A percentile compares a stretch with the other conserved stretches of the same genome.
These are phyloP conservation scores for Bombus haemorrhoidalis DNA, from an alignment of 1,140 invertebrate genomes.

Conservation along the genomic window DNA sequence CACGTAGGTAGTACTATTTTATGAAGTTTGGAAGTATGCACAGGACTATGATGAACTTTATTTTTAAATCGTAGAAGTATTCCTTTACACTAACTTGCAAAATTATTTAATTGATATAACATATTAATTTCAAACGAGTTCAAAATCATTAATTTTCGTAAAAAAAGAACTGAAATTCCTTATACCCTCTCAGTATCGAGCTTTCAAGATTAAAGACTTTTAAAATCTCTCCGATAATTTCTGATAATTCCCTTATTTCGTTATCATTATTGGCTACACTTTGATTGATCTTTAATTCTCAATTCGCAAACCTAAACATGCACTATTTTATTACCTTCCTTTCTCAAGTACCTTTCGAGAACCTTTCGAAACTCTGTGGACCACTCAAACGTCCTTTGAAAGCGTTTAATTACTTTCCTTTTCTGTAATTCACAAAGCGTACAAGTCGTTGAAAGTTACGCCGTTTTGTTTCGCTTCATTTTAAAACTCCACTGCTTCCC, in stretches of 20 bases:
- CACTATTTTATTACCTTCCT: slow-evolving; percentile 5
- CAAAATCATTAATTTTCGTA: no score
- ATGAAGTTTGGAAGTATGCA: no score
- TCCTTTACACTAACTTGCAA: no score
- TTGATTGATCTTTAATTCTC: neutral
- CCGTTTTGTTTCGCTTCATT: neutral
- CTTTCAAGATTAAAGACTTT: no score
- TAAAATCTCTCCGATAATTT: no score
- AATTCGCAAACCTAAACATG: neutral
- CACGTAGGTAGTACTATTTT: no score
- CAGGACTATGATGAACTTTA: no score
- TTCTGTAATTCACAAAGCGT: slow-evolving; percentile 6
- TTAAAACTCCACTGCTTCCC: neutral
- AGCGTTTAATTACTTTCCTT: slow-evolving; percentile 13
- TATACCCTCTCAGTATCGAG: no score
- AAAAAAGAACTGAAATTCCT: no score
- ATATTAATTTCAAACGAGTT: no score
- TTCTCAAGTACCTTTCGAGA: neutral
- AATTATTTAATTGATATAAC: no score
- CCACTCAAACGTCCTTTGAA: neutral
- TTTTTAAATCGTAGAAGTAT: no score
- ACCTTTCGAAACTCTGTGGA: neutral
- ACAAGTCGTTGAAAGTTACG: neutral
- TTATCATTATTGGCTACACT: neutral
- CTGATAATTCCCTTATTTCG: neutral